Conservation (phyloP, 2,113 vertebrate species). For the Bolborhynchus lineola region DNA sequence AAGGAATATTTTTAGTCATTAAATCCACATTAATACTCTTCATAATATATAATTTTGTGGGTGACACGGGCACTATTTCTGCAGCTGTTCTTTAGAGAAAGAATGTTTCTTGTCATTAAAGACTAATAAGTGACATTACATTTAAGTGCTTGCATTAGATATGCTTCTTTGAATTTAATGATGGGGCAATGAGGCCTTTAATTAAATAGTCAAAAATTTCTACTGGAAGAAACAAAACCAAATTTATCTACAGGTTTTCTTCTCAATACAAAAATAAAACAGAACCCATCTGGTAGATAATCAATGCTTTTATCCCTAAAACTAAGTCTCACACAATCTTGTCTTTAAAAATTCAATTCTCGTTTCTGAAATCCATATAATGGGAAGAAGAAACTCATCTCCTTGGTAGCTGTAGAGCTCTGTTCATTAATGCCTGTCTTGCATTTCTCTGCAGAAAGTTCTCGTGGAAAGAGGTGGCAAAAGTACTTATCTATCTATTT, state of each 20-base stretch:
- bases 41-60: slow-evolving; percentile 73
- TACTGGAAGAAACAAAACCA: slow-evolving; percentile 81
- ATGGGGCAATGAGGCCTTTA: slow-evolving; percentile 86
- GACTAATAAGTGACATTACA: slow-evolving; percentile 86
- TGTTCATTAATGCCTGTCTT: background rate
- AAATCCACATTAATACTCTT: slow-evolving; percentile 67
- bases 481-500: background rate
- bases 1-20: slow-evolving; percentile 60
- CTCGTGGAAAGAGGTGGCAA: background rate
- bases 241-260: slow-evolving; percentile 72
- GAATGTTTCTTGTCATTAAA: slow-evolving; percentile 83
- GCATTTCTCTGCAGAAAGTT: background rate
- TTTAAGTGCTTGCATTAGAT: slow-evolving; percentile 83
- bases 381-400: background rate
- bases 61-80: slow-evolving; percentile 78
- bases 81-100: slow-evolving; percentile 78
- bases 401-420: background rate
- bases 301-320: slow-evolving; percentile 18
- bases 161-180: slow-evolving; percentile 87
- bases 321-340: background rate
- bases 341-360: background rate
- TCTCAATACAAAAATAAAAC: slow-evolving; percentile 17
- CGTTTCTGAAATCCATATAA: background rate
- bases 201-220: slow-evolving; percentile 83
- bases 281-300: slow-evolving; percentile 56